Conservation (phyloP, 2,113 vertebrate genomes). For the Rhadina sibilatrix region DNA sequence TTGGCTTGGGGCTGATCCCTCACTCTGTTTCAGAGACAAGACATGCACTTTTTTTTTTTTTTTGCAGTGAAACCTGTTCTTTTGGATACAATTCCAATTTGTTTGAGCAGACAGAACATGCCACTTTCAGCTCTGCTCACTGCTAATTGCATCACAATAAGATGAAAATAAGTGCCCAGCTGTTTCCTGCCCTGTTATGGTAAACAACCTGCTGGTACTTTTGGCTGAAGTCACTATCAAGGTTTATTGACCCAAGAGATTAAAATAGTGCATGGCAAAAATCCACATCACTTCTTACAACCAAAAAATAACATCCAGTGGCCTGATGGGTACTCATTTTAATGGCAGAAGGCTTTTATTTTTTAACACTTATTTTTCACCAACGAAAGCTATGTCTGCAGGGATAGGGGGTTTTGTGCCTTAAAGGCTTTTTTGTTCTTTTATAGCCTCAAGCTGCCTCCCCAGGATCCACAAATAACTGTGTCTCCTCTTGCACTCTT, state of each 20-base stretch:
- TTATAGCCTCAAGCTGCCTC: slow-evolving; percentile 40
- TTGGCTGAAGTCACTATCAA: slow-evolving; percentile 3
- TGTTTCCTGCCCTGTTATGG: slow-evolving; percentile 20
- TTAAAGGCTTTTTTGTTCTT: slow-evolving; percentile 58
- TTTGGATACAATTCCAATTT: background rate
- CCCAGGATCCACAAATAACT: slow-evolving; percentile 38
- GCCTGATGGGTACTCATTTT: background rate
- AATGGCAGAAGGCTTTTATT: background rate
- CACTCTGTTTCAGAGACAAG: background rate
- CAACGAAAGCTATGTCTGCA: background rate
- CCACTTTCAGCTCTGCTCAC: background rate
- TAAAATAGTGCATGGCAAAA: background rate
- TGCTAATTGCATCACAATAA: slow-evolving; percentile 10
- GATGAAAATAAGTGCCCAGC: slow-evolving; percentile 56
- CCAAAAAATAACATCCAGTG: background rate
- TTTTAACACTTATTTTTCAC: slow-evolving; percentile 20
- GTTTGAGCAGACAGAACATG: background rate
- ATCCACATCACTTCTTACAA: background rate
- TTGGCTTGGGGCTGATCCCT: background rate
- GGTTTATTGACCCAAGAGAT: slow-evolving; percentile 20
- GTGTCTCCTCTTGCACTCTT: slow-evolving; percentile 32
- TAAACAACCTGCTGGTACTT: background rate
- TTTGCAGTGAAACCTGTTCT: background rate
- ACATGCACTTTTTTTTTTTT: background rate
- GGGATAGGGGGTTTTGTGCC: background rate